These are phyloP conservation scores for Daktulosphaira vitifoliae DNA, from an alignment of 1,140 invertebrate species.

Conservation along the genomic window DNA sequence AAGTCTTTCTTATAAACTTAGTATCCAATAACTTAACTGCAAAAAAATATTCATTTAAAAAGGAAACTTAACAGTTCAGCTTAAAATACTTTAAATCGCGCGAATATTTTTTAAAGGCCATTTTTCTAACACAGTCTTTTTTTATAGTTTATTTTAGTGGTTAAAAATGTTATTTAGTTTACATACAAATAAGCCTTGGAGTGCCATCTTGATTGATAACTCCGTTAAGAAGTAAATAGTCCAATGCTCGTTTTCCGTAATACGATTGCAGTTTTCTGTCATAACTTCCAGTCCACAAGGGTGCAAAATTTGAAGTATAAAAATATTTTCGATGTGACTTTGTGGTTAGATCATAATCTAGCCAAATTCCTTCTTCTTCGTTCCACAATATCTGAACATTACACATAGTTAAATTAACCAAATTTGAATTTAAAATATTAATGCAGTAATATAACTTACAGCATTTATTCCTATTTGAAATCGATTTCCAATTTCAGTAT, in stretches of 20 bases:
- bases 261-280: conserved; percentile 34
- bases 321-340: conserved; percentile 50
- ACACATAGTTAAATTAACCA: too few species aligned
- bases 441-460: conserved; percentile 30
- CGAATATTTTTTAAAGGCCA: too few species aligned
- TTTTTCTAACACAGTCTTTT: too few species aligned
- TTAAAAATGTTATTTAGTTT: too few species aligned
- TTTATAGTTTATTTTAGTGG: too few species aligned
- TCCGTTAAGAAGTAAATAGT: conserved; percentile 19
- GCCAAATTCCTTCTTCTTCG: conserved; percentile 59
- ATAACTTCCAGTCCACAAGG: conserved; percentile 58
- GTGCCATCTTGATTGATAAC: conserved; percentile 29
- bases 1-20: too few species aligned
- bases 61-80: too few species aligned
- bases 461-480: conserved; percentile 45
- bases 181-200: conserved; percentile 17
- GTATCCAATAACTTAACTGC: too few species aligned
- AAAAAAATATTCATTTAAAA: too few species aligned
- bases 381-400: conserved; percentile 58
- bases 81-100: too few species aligned
- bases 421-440: too few species aligned
- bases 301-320: conserved; percentile 63
- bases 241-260: conserved; percentile 25
- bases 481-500: conserved; percentile 44
- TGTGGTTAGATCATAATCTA: conserved; percentile 55